phyloP scores from a whole-genome alignment of 2,888 invertebrate genomes.

The Aproaerema taeniolella region DNA sequence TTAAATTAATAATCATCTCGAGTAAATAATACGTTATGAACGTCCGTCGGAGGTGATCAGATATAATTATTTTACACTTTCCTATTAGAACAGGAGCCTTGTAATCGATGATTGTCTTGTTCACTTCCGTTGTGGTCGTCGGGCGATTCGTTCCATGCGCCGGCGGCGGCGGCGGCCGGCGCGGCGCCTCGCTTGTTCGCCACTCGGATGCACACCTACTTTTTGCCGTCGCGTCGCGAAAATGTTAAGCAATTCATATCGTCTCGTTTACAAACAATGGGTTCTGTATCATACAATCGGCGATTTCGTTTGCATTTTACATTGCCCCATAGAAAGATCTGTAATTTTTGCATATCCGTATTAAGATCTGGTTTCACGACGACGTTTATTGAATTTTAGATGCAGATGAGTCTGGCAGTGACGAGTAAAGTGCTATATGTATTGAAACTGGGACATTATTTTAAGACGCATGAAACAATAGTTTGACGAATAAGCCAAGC shows the following conservation, averaged over 20 bases:
- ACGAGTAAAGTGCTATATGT: no score
- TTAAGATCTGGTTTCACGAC: slow-evolving; percentile 16
- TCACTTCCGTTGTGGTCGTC: slow-evolving; percentile 40
- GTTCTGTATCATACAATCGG: slow-evolving; percentile 40
- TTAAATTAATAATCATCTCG: neutral
- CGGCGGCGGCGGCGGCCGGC: slow-evolving; percentile 14
- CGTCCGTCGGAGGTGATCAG: slow-evolving; percentile 2
- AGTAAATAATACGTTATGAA: neutral
- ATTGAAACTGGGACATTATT: no score
- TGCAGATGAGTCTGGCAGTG: no score
- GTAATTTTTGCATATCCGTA: slow-evolving; percentile 24
- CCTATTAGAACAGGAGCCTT: slow-evolving; percentile 38
- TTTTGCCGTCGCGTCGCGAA: slow-evolving; percentile 29
- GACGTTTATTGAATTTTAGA: no score
- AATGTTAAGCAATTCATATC: slow-evolving; percentile 35
- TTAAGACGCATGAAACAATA: no score
- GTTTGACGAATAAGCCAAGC: no score
- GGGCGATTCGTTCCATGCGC: slow-evolving; percentile 31
- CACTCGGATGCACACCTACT: slow-evolving; percentile 27
- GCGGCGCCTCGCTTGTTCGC: slow-evolving; percentile 22
- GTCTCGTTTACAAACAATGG: slow-evolving; percentile 48
- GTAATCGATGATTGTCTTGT: slow-evolving; percentile 37
- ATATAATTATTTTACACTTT: slow-evolving; percentile 50
- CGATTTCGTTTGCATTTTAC: slow-evolving; percentile 46
- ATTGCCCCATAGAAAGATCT: slow-evolving; percentile 28